phyloP scores from a whole-genome alignment of 2,888 invertebrate species.

The Agonopterix alstromeriana region DNA sequence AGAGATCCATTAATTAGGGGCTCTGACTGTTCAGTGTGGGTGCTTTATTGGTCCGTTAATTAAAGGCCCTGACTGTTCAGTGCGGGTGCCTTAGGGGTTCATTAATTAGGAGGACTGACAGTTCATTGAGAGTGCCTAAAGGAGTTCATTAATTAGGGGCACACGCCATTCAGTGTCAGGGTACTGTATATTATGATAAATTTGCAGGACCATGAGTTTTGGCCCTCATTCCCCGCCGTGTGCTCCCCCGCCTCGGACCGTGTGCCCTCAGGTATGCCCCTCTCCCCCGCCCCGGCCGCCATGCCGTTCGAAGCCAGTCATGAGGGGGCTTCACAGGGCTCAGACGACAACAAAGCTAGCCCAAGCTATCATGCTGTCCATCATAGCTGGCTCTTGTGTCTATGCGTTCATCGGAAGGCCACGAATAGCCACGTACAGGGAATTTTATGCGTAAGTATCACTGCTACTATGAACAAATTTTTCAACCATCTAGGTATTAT shows the following conservation, averaged over 20 bases:
- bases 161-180: too few relatives aligned
- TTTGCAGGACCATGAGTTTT: conserved; percentile 14
- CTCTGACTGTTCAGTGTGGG: too few relatives aligned
- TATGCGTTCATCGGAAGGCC: conserved; percentile 71
- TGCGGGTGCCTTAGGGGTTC: too few relatives aligned
- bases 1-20: too few relatives aligned
- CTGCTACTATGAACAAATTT: too few relatives aligned
- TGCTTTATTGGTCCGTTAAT: too few relatives aligned
- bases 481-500: too few relatives aligned
- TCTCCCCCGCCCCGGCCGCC: conserved; percentile 31
- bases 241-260: conserved; percentile 35
- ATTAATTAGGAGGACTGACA: too few relatives aligned
- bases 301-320: conserved; percentile 33
- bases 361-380: not conserved
- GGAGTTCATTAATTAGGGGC: too few relatives aligned
- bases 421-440: conserved; percentile 78
- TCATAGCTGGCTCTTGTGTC: conserved; percentile 45
- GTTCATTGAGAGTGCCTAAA: too few relatives aligned
- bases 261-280: conserved; percentile 39
- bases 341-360: not conserved
- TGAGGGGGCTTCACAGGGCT: not conserved
- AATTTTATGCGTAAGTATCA: conserved; percentile 86
- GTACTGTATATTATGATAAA: too few relatives aligned
- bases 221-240: conserved; percentile 27
- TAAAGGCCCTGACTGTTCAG: too few relatives aligned